Evolutionary conservation across 2,888 invertebrate species (phyloP).

Genomic region (Drosophila subquinaria): DNA sequence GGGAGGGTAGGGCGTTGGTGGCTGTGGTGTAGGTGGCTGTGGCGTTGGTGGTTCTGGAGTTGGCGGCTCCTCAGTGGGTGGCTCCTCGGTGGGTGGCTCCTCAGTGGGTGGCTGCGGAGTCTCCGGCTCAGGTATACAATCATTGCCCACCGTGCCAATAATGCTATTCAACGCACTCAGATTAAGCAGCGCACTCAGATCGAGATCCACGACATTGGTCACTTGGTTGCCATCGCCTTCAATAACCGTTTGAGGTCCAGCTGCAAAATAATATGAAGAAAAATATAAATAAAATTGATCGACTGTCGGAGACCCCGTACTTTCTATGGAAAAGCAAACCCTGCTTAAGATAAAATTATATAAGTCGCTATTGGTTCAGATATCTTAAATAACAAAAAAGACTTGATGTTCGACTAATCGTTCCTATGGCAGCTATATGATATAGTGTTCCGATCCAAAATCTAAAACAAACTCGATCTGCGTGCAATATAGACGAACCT

Average conservation of each 20-base stretch:
- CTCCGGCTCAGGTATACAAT: slow-evolving; percentile 38
- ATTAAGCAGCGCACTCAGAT: slow-evolving; percentile 29
- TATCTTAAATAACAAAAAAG: too few species aligned
- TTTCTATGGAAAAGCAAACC: too few species aligned
- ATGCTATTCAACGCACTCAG: slow-evolving; percentile 42
- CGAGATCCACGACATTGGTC: slow-evolving; percentile 48
- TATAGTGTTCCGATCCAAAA: too few species aligned
- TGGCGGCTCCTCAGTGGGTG: slow-evolving; percentile 20
- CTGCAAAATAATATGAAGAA: slow-evolving; percentile 23
- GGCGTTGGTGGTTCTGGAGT: slow-evolving; percentile 27
- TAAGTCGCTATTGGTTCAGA: too few species aligned
- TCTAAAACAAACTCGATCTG: too few species aligned
- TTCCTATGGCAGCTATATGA: too few species aligned
- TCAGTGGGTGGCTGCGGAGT: slow-evolving; percentile 37
- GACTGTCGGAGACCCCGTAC: too few species aligned
- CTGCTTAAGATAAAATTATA: too few species aligned
- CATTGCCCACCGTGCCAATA: slow-evolving; percentile 52
- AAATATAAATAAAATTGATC: too few species aligned
- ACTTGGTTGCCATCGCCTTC: slow-evolving; percentile 53
- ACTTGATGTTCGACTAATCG: too few species aligned
- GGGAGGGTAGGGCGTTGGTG: slow-evolving; percentile 40
- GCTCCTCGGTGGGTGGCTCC: slow-evolving; percentile 29
- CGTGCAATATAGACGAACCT: too few species aligned
- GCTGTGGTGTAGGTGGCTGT: slow-evolving; percentile 42
- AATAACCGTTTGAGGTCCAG: slow-evolving; percentile 38